Conservation (phyloP, 2,888 invertebrate species). For the Eilema sororculum region DNA sequence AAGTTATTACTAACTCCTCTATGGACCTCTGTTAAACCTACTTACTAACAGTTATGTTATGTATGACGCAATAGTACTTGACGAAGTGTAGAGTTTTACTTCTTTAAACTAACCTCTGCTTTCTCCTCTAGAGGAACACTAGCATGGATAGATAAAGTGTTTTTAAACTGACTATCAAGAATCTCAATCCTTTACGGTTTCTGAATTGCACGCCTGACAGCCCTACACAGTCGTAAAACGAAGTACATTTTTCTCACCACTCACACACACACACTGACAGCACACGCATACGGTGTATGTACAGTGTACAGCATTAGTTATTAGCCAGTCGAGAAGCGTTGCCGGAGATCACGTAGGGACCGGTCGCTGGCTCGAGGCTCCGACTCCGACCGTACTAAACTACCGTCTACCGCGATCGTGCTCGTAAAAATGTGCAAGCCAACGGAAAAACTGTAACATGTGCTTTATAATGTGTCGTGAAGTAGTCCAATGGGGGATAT, state of each 20-base stretch:
- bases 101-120: not conserved
- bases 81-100: not conserved
- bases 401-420: slow-evolving; percentile 47
- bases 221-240: slow-evolving; percentile 47
- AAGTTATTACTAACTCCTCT: not conserved
- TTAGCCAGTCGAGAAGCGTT: slow-evolving; percentile 73
- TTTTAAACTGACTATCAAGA: not conserved
- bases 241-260: slow-evolving; percentile 47
- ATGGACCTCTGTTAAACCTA: not conserved
- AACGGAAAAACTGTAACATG: slow-evolving; percentile 69
- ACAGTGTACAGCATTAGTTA: slow-evolving; percentile 49
- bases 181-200: slow-evolving; percentile 3
- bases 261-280: slow-evolving; percentile 30
- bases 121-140: not conserved
- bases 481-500: slow-evolving; percentile 40
- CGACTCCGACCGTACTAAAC: slow-evolving; percentile 40
- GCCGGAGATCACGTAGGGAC: slow-evolving; percentile 81
- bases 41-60: not conserved
- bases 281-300: slow-evolving; percentile 34
- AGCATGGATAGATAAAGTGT: not conserved
- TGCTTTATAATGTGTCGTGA: slow-evolving; percentile 49
- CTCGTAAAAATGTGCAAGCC: slow-evolving; percentile 79
- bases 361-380: slow-evolving; percentile 64
- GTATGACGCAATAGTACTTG: too few relatives aligned
- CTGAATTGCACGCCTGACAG: not conserved